Evolutionary conservation across 1,140 invertebrate genomes (phyloP).

Genomic region (Pseudobourletiella spinata): DNA sequence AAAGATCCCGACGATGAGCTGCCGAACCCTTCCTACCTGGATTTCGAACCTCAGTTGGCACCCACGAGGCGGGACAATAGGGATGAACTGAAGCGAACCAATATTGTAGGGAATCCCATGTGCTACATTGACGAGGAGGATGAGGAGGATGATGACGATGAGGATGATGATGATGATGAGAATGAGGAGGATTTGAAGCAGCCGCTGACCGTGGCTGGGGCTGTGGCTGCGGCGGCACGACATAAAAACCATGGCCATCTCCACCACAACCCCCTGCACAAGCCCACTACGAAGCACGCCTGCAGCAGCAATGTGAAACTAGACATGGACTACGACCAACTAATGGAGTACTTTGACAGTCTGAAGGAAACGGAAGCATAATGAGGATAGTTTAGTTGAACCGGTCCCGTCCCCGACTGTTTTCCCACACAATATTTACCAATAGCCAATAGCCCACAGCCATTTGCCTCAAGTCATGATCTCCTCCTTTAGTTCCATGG

Average conservation of each 20-base stretch:
- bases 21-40: constrained; percentile 32
- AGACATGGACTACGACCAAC: constrained; percentile 92
- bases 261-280: constrained; percentile 17
- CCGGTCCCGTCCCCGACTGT: too few relatives aligned
- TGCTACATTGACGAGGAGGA: constrained; percentile 47
- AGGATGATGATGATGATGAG: constrained; percentile 35
- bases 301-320: constrained; percentile 48
- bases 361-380: constrained; percentile 69
- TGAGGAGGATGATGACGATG: constrained; percentile 38
- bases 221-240: constrained; percentile 27
- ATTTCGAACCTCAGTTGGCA: constrained; percentile 25
- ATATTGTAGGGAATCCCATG: constrained; percentile 79
- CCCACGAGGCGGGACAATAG: constrained; percentile 27
- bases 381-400: too few relatives aligned
- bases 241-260: constrained; percentile 8
- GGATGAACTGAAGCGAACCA: constrained; percentile 53
- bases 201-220: constrained; percentile 33
- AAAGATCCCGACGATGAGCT: constrained; percentile 21
- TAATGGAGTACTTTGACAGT: constrained; percentile 96
- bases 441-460: too few relatives aligned
- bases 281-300: not conserved
- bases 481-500: too few relatives aligned
- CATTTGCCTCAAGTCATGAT: too few relatives aligned
- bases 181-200: constrained; percentile 41
- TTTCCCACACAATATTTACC: too few relatives aligned